Evolutionary conservation across 2,888 invertebrate species (phyloP), one percentile per base, ranked within the genome.

Genomic region (Heliconius sara): DNA sequence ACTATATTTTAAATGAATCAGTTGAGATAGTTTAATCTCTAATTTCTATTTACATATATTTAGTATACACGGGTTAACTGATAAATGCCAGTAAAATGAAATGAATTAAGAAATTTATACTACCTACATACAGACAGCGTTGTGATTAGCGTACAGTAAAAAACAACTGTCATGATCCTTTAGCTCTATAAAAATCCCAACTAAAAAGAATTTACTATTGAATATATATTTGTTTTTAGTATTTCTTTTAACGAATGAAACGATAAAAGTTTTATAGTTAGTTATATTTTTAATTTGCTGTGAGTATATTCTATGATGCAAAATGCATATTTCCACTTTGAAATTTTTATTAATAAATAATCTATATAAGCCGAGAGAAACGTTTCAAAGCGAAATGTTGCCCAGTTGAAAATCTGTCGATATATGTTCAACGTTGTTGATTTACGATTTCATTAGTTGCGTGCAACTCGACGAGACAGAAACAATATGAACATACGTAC

Each of bases 391-490:
- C 86, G 89, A 89, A 91, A 92, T 90, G 89, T 90, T 90, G 89
- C 85, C 86, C 85, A 86, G 85, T 86, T 87, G 89, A 86, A 89
- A 91, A 91, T 91, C 90, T 90, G 92, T 92, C 91, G 91, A 92
- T 91, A 90, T 89, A 88, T 86, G 89, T 86, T 87, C 88, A 88
- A 85, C 86, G 82, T 84, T 88, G 91, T 92, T 93, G 93, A 94
- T 93, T 93, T 93, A 94, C 91, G 92, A 92, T 93, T 93, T 93
- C 93, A 93, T 93, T 93, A 92, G 91, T 91, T 89, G 88, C 87
- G 85, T 87, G 86, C 86, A 85, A 84, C 84, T 85, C 87, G 89
- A 88, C 88, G 88, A 87, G 86, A 88, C 87, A 87, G 87, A 84
- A 87, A 88, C 89, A 89, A 88, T 88, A 86, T 85, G 82, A 79